Evolutionary conservation across 2,888 invertebrate species (phyloP), one percentile per base, ranked within the genome.

Genomic region (Andricus curvator): DNA sequence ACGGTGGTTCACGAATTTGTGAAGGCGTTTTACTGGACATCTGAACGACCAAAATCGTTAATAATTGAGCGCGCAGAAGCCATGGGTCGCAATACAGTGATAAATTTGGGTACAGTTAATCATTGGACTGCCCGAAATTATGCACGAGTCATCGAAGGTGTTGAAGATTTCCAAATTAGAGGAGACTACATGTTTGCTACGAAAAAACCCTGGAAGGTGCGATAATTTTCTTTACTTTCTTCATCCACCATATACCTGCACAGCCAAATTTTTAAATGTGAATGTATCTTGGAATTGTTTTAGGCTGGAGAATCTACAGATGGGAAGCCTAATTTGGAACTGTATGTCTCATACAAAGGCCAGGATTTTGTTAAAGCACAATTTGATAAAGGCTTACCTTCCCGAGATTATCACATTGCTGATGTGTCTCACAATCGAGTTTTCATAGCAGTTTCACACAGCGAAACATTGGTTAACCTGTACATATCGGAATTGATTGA

Each of bases 131-230:
- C 82, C 65, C 85, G 87, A 44, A 88, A 91, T 51, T 88, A 94
- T 11, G 91, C 93, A 76, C 93, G 94, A 1, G 91, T 96, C 44
- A 94, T 96, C 70, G 94, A 94, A 25, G 94, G 96, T 85, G 96
- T 97, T 1, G 95, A 96, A 88, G 97, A 98, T 90, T 97, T 98
- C 92, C 96, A 96, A 90, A 95, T 97, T 51, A 96, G 96, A 89
- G 97, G 96, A 22, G 96, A 97, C 88, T 98, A 96, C 91, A 95
- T 97, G 95, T 98, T 98, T 93, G 97, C 96, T 0, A 96, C 97
- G 0, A 96, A 95, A 89, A 95, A 95, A 60, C 20, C 56, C 11
- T 33, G 33, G n/a, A 51, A 29, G 51, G 74, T 74, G 6, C 13
- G 17, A 29, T 25, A 20, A n/a, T 60, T 68, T 62, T 3, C 15